phyloP scores from a whole-genome alignment of 1,140 invertebrate genomes.

The Bradysia coprophila region DNA sequence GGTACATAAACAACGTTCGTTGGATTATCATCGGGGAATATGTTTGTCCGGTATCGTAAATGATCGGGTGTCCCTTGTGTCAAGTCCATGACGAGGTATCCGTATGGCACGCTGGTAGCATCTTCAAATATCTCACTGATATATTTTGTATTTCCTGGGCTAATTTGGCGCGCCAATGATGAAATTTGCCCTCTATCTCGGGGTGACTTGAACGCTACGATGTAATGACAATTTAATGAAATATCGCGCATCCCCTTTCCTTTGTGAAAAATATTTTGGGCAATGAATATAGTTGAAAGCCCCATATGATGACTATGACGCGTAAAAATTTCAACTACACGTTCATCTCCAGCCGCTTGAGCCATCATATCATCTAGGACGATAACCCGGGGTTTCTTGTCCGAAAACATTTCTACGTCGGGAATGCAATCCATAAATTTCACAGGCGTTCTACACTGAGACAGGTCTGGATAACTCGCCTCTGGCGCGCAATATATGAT shows the following conservation, averaged over 20 bases:
- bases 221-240: constrained; percentile 1
- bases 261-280: constrained; percentile 2
- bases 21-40: not conserved
- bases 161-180: not conserved
- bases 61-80: not conserved
- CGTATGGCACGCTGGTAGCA: not conserved
- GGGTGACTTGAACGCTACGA: not conserved
- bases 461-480: too few species aligned
- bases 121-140: not conserved
- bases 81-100: not conserved
- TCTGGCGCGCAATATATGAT: too few species aligned
- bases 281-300: constrained; percentile 2
- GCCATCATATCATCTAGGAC: constrained; percentile 5
- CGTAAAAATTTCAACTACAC: constrained; percentile 5
- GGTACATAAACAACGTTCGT: not conserved
- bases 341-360: constrained; percentile 2
- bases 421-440: too few species aligned
- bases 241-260: not conserved
- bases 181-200: not conserved
- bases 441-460: too few species aligned
- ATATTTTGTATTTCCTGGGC: not conserved
- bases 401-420: too few species aligned
- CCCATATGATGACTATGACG: constrained; percentile 3
- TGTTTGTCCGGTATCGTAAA: not conserved
- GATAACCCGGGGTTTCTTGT: too few species aligned